Percentiles rank a stretch among this genome's conserved stretches.
These are phyloP conservation scores for Ylistrum balloti DNA, from an alignment of 1,140 invertebrate genomes.

Conservation along the genomic window DNA sequence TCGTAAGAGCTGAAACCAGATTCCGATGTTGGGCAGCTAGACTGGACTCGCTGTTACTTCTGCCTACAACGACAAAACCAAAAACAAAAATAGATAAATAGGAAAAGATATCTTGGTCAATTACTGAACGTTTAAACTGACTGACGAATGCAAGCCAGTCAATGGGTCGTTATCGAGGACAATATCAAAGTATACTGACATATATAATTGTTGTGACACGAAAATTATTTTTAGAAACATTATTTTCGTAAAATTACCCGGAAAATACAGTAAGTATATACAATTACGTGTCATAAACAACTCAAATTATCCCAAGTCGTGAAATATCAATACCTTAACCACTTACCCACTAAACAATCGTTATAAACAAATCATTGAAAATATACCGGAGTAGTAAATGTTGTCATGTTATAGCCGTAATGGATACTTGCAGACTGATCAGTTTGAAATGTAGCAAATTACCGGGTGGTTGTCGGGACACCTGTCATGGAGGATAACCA, in stretches of 20 bases:
- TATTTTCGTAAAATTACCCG: not conserved
- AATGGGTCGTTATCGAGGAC: not conserved
- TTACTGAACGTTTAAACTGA: not conserved
- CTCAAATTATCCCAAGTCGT: not conserved
- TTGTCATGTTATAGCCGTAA: not conserved
- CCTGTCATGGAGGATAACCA: not conserved
- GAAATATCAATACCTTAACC: not conserved
- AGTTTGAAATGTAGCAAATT: not conserved
- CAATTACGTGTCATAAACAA: slow-evolving; percentile 4
- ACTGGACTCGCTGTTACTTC: slow-evolving; percentile 62
- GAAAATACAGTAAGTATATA: slow-evolving; percentile 32
- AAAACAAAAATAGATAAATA: not conserved
- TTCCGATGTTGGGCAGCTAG: slow-evolving; percentile 69
- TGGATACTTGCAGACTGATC: no score
- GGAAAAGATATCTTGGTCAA: not conserved
- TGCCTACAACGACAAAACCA: slow-evolving; percentile 54
- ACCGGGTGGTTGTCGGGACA: not conserved
- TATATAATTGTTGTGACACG: slow-evolving; percentile 9
- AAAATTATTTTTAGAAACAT: slow-evolving; percentile 23
- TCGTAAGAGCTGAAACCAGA: slow-evolving; percentile 69
- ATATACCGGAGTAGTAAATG: not conserved
- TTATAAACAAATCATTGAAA: not conserved
- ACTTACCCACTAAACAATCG: not conserved
- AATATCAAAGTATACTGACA: not conserved
- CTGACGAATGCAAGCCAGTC: not conserved